Conservation (phyloP, 2,113 vertebrate genomes). For the Cebus imitator region DNA sequence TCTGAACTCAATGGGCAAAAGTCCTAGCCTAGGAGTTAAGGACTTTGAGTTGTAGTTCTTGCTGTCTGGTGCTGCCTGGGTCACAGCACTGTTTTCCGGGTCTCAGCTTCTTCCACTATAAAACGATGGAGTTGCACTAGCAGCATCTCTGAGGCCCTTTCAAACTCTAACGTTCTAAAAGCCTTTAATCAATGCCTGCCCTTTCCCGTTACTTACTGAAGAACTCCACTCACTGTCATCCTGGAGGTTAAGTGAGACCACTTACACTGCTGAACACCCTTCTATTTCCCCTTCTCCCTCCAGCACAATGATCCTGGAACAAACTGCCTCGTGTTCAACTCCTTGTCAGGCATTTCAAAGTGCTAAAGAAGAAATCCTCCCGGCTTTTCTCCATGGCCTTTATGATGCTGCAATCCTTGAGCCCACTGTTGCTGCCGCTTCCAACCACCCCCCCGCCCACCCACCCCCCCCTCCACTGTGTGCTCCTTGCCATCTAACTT, state of each 20-base stretch:
- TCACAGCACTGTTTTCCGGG: not conserved
- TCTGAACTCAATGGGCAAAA: not conserved
- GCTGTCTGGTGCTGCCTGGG: not conserved
- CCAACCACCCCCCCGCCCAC: not conserved
- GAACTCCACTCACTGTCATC: not conserved
- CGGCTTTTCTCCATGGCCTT: not conserved
- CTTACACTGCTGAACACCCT: not conserved
- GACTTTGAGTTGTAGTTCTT: not conserved
- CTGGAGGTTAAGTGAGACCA: not conserved
- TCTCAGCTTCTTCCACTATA: not conserved
- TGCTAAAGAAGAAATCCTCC: slow-evolving; percentile 18
- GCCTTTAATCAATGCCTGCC: not conserved
- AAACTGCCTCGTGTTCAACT: not conserved
- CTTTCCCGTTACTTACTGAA: not conserved
- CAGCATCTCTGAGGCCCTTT: not conserved
- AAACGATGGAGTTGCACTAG: not conserved
- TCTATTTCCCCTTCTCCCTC: not conserved
- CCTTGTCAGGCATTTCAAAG: not conserved
- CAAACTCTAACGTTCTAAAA: not conserved
- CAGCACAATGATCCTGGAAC: not conserved
- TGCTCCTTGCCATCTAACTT: not conserved
- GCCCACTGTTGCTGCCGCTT: not conserved
- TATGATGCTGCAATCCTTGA: not conserved
- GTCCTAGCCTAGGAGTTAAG: not conserved
- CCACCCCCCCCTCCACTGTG: not conserved